These are phyloP conservation scores for Meiosimyza platycephala DNA, from an alignment of 2,888 invertebrate genomes.

Conservation along the genomic window DNA sequence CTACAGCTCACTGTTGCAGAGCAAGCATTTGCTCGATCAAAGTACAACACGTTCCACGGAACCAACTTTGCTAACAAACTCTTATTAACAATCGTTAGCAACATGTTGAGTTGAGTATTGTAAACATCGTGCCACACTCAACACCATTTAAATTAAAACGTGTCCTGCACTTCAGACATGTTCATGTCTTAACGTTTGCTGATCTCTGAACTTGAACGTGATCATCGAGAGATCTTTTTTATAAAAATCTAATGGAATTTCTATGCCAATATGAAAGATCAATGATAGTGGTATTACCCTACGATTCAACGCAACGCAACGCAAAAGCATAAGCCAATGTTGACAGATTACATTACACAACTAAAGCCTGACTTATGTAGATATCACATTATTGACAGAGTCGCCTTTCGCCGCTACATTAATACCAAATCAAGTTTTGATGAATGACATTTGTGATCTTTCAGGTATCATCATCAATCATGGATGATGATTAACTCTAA, in stretches of 20 bases:
- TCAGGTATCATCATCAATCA: constrained; percentile 22
- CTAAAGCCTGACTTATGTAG: not conserved
- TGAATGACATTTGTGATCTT: constrained; percentile 31
- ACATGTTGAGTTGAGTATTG: too few relatives aligned
- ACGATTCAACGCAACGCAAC: not conserved
- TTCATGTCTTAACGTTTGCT: constrained; percentile 6
- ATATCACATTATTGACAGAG: constrained; percentile 18
- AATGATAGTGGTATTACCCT: not conserved
- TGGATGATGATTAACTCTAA: constrained; percentile 25
- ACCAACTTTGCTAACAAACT: too few relatives aligned
- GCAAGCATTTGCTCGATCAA: not conserved
- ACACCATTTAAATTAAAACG: not conserved
- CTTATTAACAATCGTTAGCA: too few relatives aligned
- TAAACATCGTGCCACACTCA: too few relatives aligned
- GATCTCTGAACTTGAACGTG: constrained; percentile 30
- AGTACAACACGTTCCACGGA: not conserved
- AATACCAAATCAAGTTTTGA: constrained; percentile 5
- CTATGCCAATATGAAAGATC: not conserved
- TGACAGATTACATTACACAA: constrained; percentile 9
- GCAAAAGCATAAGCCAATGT: constrained; percentile 3
- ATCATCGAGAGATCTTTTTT: not conserved
- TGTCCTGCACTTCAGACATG: not conserved
- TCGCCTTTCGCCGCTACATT: not conserved
- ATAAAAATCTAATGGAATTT: not conserved
- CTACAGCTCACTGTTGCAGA: not conserved